Conservation (phyloP, 1,140 invertebrate genomes). For the Orius insidiosus region DNA sequence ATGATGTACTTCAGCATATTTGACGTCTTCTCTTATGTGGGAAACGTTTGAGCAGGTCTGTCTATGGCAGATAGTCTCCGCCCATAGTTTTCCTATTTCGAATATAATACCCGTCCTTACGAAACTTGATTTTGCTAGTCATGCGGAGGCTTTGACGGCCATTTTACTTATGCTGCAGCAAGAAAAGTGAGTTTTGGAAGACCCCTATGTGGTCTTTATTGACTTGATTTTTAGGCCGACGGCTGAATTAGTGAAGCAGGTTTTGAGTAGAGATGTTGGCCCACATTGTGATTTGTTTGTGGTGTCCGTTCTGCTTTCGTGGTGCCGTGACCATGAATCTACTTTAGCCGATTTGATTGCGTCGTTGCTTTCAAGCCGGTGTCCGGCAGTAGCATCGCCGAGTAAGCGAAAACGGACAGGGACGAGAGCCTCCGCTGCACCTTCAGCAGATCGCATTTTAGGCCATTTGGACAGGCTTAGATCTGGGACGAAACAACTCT, state of each 20-base stretch:
- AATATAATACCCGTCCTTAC: constrained; percentile 77
- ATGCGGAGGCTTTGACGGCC: constrained; percentile 83
- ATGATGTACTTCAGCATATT: constrained; percentile 45
- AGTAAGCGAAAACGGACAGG: constrained; percentile 68
- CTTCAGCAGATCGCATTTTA: constrained; percentile 64
- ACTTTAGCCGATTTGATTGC: constrained; percentile 71
- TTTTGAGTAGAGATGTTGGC: constrained; percentile 61
- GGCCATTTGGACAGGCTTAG: constrained; percentile 82
- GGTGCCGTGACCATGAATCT: constrained; percentile 81
- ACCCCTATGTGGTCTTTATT: background rate
- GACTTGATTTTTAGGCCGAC: constrained; percentile 43
- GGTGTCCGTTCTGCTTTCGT: constrained; percentile 75
- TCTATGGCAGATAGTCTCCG: constrained; percentile 84
- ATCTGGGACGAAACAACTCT: constrained; percentile 47
- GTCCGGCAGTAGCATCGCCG: constrained; percentile 60
- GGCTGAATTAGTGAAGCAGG: constrained; percentile 63
- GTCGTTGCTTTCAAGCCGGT: constrained; percentile 54
- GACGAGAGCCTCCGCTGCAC: constrained; percentile 29
- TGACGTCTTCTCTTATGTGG: constrained; percentile 76
- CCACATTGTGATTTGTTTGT: constrained; percentile 58
- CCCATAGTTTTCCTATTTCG: constrained; percentile 81
- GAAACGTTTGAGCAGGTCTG: constrained; percentile 94
- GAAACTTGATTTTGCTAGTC: constrained; percentile 68
- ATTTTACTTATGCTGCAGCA: constrained; percentile 79
- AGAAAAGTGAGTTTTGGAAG: constrained; percentile 47